phyloP scores from a whole-genome alignment of 2,113 vertebrate genomes.

The Hyperopisus bebe region DNA sequence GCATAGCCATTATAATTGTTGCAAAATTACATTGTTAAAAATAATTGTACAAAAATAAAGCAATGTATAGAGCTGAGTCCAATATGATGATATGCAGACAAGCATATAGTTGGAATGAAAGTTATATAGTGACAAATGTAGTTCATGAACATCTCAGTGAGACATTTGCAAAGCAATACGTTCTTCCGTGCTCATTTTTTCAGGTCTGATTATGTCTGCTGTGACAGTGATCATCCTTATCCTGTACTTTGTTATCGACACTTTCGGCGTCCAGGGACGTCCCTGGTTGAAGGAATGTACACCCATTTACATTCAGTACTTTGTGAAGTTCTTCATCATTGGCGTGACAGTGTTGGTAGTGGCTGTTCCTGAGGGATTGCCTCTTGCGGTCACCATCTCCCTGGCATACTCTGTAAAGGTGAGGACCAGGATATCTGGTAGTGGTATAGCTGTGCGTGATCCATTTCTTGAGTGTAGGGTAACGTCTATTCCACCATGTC shows the following conservation, averaged over 20 bases:
- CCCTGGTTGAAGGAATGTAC: conserved; percentile 81
- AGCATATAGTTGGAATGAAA: background rate
- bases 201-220: conserved; percentile 92
- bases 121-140: background rate
- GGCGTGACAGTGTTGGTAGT: conserved; percentile 93
- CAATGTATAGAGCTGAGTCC: background rate
- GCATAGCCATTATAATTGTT: background rate
- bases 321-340: conserved; percentile 98
- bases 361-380: conserved; percentile 91
- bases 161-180: background rate
- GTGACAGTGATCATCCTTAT: conserved; percentile 90
- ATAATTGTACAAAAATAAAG: background rate
- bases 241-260: conserved; percentile 88
- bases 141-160: background rate
- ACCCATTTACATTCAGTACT: conserved; percentile 93
- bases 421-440: conserved; percentile 27
- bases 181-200: background rate
- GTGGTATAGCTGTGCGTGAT: background rate
- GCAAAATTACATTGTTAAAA: background rate
- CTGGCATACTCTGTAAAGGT: conserved; percentile 96
- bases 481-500: background rate
- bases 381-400: conserved; percentile 90
- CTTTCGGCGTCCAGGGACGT: conserved; percentile 69
- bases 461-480: background rate
- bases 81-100: background rate